Base-by-base conservation (phyloP, 1,140 invertebrate genomes). In the Anadara kagoshimensis region DNA sequence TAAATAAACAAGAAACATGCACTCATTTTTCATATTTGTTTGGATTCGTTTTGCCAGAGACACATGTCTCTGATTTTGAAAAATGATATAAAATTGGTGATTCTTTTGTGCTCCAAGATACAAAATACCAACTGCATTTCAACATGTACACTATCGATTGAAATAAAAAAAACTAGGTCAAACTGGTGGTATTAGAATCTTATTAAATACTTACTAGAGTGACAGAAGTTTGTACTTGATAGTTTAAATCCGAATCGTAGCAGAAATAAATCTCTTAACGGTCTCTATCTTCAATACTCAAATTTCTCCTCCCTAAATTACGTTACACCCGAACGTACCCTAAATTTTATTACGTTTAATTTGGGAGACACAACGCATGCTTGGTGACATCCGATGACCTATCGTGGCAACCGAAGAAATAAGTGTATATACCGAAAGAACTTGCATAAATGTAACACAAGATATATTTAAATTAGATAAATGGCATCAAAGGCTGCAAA, bases 401-500 rank as follows among this genome's bases (percentile, higher is more conserved):
- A 44, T 65, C 78, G 69, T 83, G 76, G 68, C 78, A 76, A 79
- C 76, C 49, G 53, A 29, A 49, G 49, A 49, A 20, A 29, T 63
- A 56, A 56, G 26, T 22, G 45, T 24, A 49, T 49, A 18, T 49
- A 49, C 47, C 47, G 1, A 16, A 8, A 63, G 20, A 68, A 56
- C 44, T 24, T 18, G 20, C 45, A 16, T 22, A 58, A 20, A 24
- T n/a, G 18, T 62, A n/a, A 22, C 22, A 29, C 20, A 16, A 1
- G 54, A 22, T 45, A 56, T 18, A 68, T 43, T 69, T 11, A 75
- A 63, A 71, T 56, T 16, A 16, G 56, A 51, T 45, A 68, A 62
- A 86, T 87, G 85, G 81, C 84, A 51, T 76, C 81, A 12, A 86
- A 83, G 74, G 76, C 63, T 56, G 67, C 79, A 47, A 87, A 87